phyloP scores from a whole-genome alignment of 2,797 vertebrate species.

The Oophaga sylvatica region DNA sequence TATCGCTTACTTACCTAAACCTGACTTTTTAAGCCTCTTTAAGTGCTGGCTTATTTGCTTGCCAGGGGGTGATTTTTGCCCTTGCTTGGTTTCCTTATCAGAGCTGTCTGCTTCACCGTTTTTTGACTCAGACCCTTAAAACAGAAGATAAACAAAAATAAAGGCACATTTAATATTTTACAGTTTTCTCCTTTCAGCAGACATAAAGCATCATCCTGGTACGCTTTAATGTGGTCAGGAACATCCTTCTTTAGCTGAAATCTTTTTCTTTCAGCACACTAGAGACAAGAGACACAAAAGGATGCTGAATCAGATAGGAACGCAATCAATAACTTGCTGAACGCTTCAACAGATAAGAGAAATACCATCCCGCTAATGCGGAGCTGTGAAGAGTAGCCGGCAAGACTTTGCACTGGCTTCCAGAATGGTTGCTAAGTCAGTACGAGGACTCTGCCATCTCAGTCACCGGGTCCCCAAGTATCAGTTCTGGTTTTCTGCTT shows the following conservation, averaged over 20 bases:
- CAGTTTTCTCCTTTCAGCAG: slow-evolving; percentile 55
- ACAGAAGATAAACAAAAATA: slow-evolving; percentile 62
- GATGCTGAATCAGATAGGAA: slow-evolving; percentile 77
- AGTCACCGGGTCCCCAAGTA: neutral
- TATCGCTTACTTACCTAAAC: slow-evolving; percentile 78
- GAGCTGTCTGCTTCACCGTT: slow-evolving; percentile 84
- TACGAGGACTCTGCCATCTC: slow-evolving; percentile 7
- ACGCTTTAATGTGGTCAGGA: slow-evolving; percentile 65
- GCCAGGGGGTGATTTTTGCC: slow-evolving; percentile 81
- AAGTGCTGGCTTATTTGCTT: slow-evolving; percentile 84
- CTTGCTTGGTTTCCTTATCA: slow-evolving; percentile 85
- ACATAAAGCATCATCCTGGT: slow-evolving; percentile 18
- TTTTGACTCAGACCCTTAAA: slow-evolving; percentile 82
- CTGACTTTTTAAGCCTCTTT: slow-evolving; percentile 84
- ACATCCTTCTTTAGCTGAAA: slow-evolving; percentile 68
- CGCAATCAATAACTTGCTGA: slow-evolving; percentile 73
- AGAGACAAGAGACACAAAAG: slow-evolving; percentile 71
- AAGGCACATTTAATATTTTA: neutral
- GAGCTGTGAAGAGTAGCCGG: slow-evolving; percentile 52
- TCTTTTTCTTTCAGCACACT: slow-evolving; percentile 64
- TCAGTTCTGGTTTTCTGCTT: neutral
- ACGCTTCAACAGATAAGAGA: slow-evolving; percentile 69
- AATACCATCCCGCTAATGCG: slow-evolving; percentile 69
- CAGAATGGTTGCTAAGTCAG: slow-evolving; percentile 13
- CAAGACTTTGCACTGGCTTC: slow-evolving; percentile 6